Base-by-base conservation (phyloP, 2,888 invertebrate species). In the Drosophila limbata region DNA sequence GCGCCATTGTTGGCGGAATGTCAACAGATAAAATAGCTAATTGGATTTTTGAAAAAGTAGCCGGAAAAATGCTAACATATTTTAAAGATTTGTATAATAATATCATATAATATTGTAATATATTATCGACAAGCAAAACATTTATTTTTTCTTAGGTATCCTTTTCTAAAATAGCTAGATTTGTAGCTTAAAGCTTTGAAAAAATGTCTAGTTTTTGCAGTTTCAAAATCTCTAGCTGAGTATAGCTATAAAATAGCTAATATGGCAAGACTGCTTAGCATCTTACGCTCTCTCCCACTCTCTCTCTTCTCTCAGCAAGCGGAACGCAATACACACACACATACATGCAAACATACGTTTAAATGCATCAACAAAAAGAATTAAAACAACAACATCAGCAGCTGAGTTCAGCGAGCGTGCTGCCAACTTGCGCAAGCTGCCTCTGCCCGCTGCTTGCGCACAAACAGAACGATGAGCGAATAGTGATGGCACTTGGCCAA, bases 401-500 rank as follows among this genome's bases (percentile, higher is more conserved):
- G 17, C 35, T 45, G 35, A 21, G 61, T 13, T 9, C 40, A 42
- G 51, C 25, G 1, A 45, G 28, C 33, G 53, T 39, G 67, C 53
- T 68, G 66, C 76, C 77, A 65, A 68, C 79, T 40, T 81, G 81
- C 57, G 82, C 59, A 65, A 84, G 77, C 40, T 88, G 72, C 63
- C 82, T 76, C 66, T 84, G 75, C 63, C 79, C 69, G 42, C 64
- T 79, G 31, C 25, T 66, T 9, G 40, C 75, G 15, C 42, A 64
- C 9, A 64, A 51, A 21, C 67, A 68, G 47, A 78, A 69, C 66
- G 79, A 81, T 83, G 88, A 89, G 47, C 96, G 97, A 90, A 96
- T 95, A 91, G 95, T 97, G 68, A 95, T 96, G 71, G 97, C 97
- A 11, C 93, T 97, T 75, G 95, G 95, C 74, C 96, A 97, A 91